Base-by-base conservation (phyloP, 2,113 vertebrate genomes). In the Chaetorhynchus papuensis region DNA sequence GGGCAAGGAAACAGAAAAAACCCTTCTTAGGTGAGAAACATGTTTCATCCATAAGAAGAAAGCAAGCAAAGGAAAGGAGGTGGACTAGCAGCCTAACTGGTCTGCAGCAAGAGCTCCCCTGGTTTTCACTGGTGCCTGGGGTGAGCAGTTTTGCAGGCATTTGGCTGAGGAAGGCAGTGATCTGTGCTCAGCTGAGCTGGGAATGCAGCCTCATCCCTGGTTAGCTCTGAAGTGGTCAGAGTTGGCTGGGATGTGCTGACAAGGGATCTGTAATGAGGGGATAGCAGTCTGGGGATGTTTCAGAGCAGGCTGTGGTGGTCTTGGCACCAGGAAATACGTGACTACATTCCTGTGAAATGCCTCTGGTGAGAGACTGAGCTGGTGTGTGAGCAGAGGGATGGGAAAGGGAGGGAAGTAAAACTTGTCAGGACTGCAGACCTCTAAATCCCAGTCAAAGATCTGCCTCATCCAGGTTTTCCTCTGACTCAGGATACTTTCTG, bases 1-100 rank as follows among this genome's bases (percentile, higher is more conserved):
- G 99, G 99, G 99, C 99, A 70, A 98, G 99, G 44, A 99, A 98
- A 91, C 99, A 99, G 98, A 99, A 98, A 83, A 99, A 99, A 65
- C 99, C 99, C 19, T 99, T 99, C 82, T 95, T 99, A 94, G 99
- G 99, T 99, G 97, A 95, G 96, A 35, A 93, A 12, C 4, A 0
- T 19, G 16, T 74, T 90, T 65, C 19, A 54, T 81, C n/a, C 4
- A 2, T 27, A 10, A 33, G 59, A 20, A 57, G 52, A 87, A 61
- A 42, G 31, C 15, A 70, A 83, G 66, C 22, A 21, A 45, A 78
- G 35, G 59, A 39, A 14, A 61, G 37, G n/a, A 59, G 28, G 18
- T 2, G 52, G 42, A 52, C 4, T 22, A 57, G 9, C 19, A 52
- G 71, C 53, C 22, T 15, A 10, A 6, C 24, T 79, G 61, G 26